Percentiles rank a stretch among this genome's conserved stretches.
These are phyloP conservation scores for Lates japonicus DNA, from an alignment of 2,797 vertebrate genomes.

Conservation along the genomic window DNA sequence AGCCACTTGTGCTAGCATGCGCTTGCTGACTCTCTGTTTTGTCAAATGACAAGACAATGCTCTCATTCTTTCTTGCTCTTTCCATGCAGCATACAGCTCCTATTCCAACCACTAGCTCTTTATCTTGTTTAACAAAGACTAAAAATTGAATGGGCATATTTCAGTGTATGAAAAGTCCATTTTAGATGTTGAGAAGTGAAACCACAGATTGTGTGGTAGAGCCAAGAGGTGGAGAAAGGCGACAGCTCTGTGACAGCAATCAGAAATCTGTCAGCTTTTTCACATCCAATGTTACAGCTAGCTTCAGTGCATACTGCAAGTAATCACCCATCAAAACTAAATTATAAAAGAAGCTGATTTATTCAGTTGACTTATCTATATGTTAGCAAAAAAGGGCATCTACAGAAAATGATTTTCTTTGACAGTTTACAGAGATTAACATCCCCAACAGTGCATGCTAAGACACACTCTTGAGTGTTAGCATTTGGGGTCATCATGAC, in stretches of 20 bases:
- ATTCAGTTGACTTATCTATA: neutral
- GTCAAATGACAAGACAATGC: neutral
- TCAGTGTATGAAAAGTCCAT: neutral
- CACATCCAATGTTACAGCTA: too few relatives aligned
- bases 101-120: slow-evolving; percentile 11
- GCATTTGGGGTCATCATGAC: neutral
- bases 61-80: neutral
- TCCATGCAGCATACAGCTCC: neutral
- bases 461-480: neutral
- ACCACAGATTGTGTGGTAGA: neutral
- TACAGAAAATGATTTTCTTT: neutral
- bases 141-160: slow-evolving; percentile 6
- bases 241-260: neutral
- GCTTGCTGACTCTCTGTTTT: slow-evolving; percentile 16
- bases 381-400: slow-evolving; percentile 6
- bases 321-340: neutral
- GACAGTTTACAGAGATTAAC: neutral
- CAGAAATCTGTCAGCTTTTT: slow-evolving; percentile 4
- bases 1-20: neutral
- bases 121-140: neutral
- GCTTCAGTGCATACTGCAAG: neutral
- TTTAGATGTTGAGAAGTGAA: neutral
- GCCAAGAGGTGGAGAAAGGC: too few relatives aligned
- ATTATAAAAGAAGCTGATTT: neutral
- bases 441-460: neutral